phyloP scores from a whole-genome alignment of 2,888 invertebrate genomes.

The Eupithecia subfuscata region DNA sequence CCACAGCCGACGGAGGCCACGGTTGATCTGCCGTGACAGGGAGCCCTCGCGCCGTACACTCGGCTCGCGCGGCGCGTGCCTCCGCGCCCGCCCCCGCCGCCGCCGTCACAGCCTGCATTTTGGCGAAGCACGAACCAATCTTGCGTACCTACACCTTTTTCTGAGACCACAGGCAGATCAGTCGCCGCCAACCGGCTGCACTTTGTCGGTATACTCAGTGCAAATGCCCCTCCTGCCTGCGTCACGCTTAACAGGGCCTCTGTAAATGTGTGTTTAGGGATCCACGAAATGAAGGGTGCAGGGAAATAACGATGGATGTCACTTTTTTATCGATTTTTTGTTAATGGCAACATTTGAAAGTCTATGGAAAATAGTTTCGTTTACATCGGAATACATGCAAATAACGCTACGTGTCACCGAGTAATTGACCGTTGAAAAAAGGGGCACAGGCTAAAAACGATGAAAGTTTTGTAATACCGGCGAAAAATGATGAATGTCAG shows the following conservation, averaged over 20 bases:
- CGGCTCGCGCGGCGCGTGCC: slow-evolving; percentile 49
- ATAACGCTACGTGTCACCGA: too few relatives aligned
- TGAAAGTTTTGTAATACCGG: too few relatives aligned
- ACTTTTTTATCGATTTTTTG: too few relatives aligned
- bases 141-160: neutral
- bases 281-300: too few relatives aligned
- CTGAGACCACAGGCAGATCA: neutral
- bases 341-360: too few relatives aligned
- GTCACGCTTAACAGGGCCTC: neutral
- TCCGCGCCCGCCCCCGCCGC: slow-evolving; percentile 21
- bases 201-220: neutral
- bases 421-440: too few relatives aligned
- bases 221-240: neutral
- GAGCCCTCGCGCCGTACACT: slow-evolving; percentile 60
- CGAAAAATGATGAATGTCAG: too few relatives aligned
- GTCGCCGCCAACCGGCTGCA: neutral
- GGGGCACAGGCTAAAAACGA: too few relatives aligned
- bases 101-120: slow-evolving; percentile 26
- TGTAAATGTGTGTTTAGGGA: neutral
- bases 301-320: too few relatives aligned
- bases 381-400: too few relatives aligned
- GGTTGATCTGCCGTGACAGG: slow-evolving; percentile 69
- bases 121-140: neutral
- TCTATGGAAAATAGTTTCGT: too few relatives aligned
- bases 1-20: slow-evolving; percentile 74